Percentiles rank a stretch among this genome's conserved stretches.
Evolutionary conservation across 2,797 vertebrate species (phyloP).

Genomic region (Muscicapa striata): DNA sequence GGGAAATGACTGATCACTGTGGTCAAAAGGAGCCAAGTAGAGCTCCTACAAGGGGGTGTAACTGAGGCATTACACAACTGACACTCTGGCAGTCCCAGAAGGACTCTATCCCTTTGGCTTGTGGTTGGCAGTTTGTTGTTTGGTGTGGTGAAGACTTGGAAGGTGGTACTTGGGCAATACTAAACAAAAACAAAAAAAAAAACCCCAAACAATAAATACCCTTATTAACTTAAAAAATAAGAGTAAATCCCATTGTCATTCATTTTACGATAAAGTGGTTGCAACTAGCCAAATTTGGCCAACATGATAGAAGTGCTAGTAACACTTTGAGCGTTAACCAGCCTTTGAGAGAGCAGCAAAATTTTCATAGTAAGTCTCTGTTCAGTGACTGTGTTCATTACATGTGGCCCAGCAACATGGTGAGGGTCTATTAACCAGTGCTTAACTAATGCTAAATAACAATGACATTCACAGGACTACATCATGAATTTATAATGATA

Average conservation of each 20-base stretch:
- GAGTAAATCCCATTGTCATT: not conserved
- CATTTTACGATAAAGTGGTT: not conserved
- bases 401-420: not conserved
- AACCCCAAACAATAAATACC: not conserved
- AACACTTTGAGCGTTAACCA: not conserved
- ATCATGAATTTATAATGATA: constrained; percentile 73
- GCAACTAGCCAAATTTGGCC: not conserved
- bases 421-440: constrained; percentile 26
- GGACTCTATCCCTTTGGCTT: not conserved
- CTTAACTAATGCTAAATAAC: constrained; percentile 66
- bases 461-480: constrained; percentile 63
- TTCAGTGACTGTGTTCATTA: not conserved
- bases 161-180: not conserved
- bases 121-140: not conserved
- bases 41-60: not conserved
- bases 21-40: not conserved
- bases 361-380: not conserved
- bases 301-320: not conserved
- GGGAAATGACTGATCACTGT: not conserved
- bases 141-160: not conserved
- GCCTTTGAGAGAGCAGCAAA: not conserved
- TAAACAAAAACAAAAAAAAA: not conserved
- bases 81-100: not conserved
- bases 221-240: not conserved
- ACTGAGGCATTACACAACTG: not conserved